These are phyloP conservation scores for Paratilapia polleni DNA, from an alignment of 2,113 vertebrate species.

Conservation along the genomic window DNA sequence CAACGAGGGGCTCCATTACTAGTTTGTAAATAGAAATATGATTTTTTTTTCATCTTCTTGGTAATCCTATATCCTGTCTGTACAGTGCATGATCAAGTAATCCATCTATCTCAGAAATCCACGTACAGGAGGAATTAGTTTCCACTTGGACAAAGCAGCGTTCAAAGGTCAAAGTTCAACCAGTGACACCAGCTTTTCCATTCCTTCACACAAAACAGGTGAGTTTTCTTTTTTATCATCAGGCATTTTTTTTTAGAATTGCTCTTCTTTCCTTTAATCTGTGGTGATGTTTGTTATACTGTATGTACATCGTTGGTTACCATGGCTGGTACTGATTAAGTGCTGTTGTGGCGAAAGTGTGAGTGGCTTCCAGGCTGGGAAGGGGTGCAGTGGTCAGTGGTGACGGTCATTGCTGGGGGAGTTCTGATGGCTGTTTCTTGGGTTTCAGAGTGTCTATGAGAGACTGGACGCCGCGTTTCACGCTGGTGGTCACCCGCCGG, in stretches of 20 bases:
- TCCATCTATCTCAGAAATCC: conserved; percentile 36
- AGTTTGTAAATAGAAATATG: conserved; percentile 23
- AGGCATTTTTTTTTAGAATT: conserved; percentile 1
- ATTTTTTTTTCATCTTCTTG: conserved; percentile 27
- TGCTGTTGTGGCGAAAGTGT: conserved; percentile 60
- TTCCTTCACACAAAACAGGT: conserved; percentile 27
- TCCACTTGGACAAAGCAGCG: conserved; percentile 1
- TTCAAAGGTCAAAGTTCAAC: conserved; percentile 49
- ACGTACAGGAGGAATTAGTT: conserved; percentile 8
- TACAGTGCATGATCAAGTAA: conserved; percentile 5
- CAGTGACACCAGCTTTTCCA: conserved; percentile 16
- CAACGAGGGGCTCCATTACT: conserved; percentile 8
- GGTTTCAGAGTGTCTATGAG: conserved; percentile 99
- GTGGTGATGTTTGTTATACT: conserved; percentile 60
- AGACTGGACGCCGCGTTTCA: conserved; percentile 94
- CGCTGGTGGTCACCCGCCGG: conserved; percentile 92
- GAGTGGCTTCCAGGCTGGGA: conserved; percentile 53
- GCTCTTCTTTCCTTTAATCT: conserved; percentile 27
- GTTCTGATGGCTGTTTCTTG: conserved; percentile 91
- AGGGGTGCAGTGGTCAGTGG: conserved; percentile 42
- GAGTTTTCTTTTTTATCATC: background rate
- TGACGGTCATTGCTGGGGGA: conserved; percentile 85
- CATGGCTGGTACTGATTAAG: conserved; percentile 62
- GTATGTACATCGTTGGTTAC: conserved; percentile 71
- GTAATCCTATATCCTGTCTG: conserved; percentile 20